Evolutionary conservation across 2,888 invertebrate genomes (phyloP).

Genomic region (Diarsia mendica): DNA sequence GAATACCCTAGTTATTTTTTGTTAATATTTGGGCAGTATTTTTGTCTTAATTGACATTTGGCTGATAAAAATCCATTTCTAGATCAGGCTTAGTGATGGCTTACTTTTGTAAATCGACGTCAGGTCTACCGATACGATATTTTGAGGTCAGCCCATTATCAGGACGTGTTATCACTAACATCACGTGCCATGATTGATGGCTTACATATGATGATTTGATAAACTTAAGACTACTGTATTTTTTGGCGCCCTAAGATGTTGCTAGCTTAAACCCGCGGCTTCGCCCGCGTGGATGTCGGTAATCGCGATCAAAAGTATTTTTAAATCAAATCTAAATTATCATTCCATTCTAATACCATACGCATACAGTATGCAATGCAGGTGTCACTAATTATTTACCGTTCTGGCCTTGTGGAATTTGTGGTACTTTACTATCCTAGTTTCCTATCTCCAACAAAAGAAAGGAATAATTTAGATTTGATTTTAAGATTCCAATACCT

Average conservation of each 20-base stretch:
- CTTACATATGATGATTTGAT: constrained; percentile 11
- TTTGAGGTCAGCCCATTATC: constrained; percentile 18
- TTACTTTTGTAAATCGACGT: constrained; percentile 5
- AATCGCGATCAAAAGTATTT: no score
- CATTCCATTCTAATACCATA: no score
- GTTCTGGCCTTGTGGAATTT: no score
- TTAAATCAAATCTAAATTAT: no score
- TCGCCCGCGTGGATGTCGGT: no score
- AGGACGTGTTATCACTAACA: constrained; percentile 25
- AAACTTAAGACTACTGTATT: background rate
- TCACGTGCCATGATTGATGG: constrained; percentile 22
- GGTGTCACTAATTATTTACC: no score
- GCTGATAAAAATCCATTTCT: background rate
- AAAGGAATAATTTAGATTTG: no score
- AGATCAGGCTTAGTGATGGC: background rate
- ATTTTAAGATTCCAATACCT: no score
- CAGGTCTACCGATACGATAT: constrained; percentile 7
- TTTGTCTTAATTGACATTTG: background rate
- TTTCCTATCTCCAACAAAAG: no score
- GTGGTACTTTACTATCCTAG: no score
- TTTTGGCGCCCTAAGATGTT: background rate
- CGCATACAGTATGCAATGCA: no score
- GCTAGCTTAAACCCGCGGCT: background rate
- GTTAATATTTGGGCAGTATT: background rate
- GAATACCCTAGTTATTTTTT: background rate